Base-by-base conservation (phyloP, 2,888 invertebrate genomes). In the Xylocampa areola region DNA sequence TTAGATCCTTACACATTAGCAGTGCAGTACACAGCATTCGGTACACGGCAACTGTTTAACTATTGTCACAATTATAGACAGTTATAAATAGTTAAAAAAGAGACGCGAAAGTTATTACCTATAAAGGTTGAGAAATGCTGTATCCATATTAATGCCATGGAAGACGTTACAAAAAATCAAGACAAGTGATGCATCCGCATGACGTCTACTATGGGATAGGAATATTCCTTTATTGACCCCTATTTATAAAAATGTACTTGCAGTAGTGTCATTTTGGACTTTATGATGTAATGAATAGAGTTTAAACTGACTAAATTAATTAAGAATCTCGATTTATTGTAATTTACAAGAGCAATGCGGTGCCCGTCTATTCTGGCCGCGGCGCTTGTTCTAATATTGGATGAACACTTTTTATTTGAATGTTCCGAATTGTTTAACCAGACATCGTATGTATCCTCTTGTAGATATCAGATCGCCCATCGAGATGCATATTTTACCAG, bases 351-450 rank as follows among this genome's bases (percentile, higher is more conserved):
- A 21, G 45, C 23, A 37, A 25, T 23, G 43, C n/a, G n/a, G n/a
- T n/a, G 10, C 51, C 27, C 2, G 10, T 62, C 10, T 63, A 63
- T 61, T 61, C 17, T 36, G 30, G 53, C 19, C 17, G 25, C 14
- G 6, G 25, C 14, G 6, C 4, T 14, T 27, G 5, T 3, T 3
- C 13, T 16, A 17, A n/a, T 6, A 0, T 32, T 19, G 4, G 21
- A 36, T 32, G 6, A n/a, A 5, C 27, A 4, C 32, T 41, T 32
- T 16, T 41, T 63, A 23, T 61, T 61, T 13, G 10, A 54, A 37
- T 37, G 36, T 4, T n/a, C 21, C 10, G 19, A 25, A 43, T 51
- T 52, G 1, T 8, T 13, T 5, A 7, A 8, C 7, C 25, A 25
- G 10, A 25, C 21, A 25, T 8, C 25, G 8, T n/a, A n/a, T n/a